Conservation (phyloP, 1,140 invertebrate species). For the Drosophila ironensis region DNA sequence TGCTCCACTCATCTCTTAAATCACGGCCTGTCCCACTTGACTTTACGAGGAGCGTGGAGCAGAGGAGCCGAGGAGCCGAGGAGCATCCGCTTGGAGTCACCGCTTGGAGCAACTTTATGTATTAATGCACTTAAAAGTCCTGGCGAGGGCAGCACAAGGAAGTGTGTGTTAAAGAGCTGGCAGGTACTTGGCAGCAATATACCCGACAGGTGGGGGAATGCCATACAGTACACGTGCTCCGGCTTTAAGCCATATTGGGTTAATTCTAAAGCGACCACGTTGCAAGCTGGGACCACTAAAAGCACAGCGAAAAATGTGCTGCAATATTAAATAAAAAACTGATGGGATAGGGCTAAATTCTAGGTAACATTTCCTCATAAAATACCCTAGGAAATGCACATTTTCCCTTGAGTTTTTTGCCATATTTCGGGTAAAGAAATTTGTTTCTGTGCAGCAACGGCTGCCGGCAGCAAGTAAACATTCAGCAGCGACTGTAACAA, state of each 20-base stretch:
- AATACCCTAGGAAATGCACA: background rate
- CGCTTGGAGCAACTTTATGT: constrained; percentile 35
- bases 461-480: constrained; percentile 19
- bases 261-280: constrained; percentile 33
- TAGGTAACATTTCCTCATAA: too few species aligned
- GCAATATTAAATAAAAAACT: too few species aligned
- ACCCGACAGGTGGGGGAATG: constrained; percentile 22
- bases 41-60: constrained; percentile 41
- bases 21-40: constrained; percentile 52
- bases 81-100: background rate
- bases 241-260: constrained; percentile 55
- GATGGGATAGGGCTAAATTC: too few species aligned
- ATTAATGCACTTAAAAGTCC: constrained; percentile 66
- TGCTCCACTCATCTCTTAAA: constrained; percentile 33
- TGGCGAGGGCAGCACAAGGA: constrained; percentile 16
- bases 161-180: constrained; percentile 72
- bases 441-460: background rate
- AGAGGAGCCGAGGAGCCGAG: background rate
- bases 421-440: background rate
- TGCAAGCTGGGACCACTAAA: constrained; percentile 2
- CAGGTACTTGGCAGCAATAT: constrained; percentile 47
- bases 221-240: constrained; percentile 2
- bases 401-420: background rate
- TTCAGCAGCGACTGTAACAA: constrained; percentile 14
- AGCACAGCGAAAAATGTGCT: background rate